Evolutionary conservation across 1,140 invertebrate genomes (phyloP).

Genomic region (Sinella curviseta): DNA sequence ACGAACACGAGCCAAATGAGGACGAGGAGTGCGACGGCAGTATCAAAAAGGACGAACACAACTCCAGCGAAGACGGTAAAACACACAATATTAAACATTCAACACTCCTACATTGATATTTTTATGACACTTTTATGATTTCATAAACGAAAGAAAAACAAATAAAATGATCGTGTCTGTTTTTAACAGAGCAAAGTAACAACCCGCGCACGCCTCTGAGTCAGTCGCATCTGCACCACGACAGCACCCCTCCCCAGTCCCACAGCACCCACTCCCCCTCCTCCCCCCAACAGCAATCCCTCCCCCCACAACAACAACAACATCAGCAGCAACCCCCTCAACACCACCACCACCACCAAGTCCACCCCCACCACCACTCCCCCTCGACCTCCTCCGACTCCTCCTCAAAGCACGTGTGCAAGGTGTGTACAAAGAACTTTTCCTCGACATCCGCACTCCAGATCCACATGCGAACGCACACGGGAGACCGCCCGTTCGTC

Average conservation of each 20-base stretch:
- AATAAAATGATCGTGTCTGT: too few relatives aligned
- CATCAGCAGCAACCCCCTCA: conserved; percentile 52
- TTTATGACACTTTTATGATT: too few relatives aligned
- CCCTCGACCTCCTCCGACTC: neutral
- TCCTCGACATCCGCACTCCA: conserved; percentile 92
- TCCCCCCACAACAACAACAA: conserved; percentile 55
- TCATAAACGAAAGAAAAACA: too few relatives aligned
- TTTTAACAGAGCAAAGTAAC: too few relatives aligned
- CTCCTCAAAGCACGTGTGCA: conserved; percentile 84
- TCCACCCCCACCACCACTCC: neutral
- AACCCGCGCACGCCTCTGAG: too few relatives aligned
- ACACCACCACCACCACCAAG: conserved; percentile 40
- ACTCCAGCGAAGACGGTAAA: too few relatives aligned
- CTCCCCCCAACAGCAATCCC: conserved; percentile 27
- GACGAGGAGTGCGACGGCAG: too few relatives aligned
- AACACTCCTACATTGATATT: too few relatives aligned
- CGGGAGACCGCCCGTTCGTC: conserved; percentile 95
- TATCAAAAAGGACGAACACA: too few relatives aligned
- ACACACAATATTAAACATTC: too few relatives aligned
- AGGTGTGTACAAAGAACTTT: conserved; percentile 96
- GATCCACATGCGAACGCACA: conserved; percentile 98
- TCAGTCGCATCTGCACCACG: too few relatives aligned
- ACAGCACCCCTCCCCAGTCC: neutral
- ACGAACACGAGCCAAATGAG: too few relatives aligned
- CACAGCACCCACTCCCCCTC: neutral